Evolutionary conservation across 2,113 vertebrate genomes (phyloP), one percentile per base, ranked within the genome.

Genomic region (Crotalus viridis): DNA sequence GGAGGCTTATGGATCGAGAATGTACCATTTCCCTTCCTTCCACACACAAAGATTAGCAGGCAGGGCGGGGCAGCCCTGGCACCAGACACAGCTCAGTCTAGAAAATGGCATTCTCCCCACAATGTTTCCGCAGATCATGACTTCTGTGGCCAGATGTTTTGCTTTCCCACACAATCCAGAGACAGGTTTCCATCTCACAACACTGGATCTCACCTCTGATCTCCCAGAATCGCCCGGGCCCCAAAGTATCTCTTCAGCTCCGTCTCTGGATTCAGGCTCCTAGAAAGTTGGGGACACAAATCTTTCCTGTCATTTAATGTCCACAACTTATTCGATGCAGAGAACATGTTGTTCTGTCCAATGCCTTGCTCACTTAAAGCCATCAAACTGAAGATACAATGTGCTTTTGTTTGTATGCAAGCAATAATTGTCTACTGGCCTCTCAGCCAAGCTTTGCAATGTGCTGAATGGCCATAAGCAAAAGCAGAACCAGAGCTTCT

Each of bases 161-260:
- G 21, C 10, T 17, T 55, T 10, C 12, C 54, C 69, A 57, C 5
- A 7, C 1, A 46, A 87, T 1, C 56, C 5, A 13, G 19, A 33
- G 28, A 52, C 7, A 5, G 24, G 10, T 19, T 13, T 51, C 69
- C 22, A 7, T 26, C 10, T 33, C 43, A 39, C 13, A 12, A 43
- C 3, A n/a, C 1, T 39, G 52, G 1, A 19, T 85, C 98, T 96
- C 95, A 99, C 99, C 99, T 99, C 96, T 99, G 99, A 90, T 99
- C 99, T 5, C 99, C 99, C 0, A 99, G 97, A 93, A 99, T 98
- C 2, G 99, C 99, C 10, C 99, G 98, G 94, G 98, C 99, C 57
- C 99, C 99, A 59, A 99, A 99, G 95, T 99, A 99, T 96, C 98
- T 98, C 97, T 99, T 99, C 95, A 99, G 96, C 96, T 99, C 99